Conservation (phyloP, 2,113 vertebrate genomes). For the Sinocyclocheilus anshuiensis region DNA sequence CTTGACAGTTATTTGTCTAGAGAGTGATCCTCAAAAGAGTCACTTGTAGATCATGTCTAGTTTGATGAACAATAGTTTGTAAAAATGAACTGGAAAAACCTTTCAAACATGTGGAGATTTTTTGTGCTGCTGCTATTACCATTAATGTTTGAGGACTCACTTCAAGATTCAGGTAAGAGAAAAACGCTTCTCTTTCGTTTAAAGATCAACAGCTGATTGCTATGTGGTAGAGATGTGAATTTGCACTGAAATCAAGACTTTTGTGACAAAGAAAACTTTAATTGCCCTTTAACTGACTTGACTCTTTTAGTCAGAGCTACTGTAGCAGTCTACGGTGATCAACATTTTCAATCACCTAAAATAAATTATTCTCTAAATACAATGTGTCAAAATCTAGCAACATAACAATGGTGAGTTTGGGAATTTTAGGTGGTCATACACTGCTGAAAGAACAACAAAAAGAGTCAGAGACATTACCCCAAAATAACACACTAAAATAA, state of each 20-base stretch:
- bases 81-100: background rate
- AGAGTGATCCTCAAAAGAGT: background rate
- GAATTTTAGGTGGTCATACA: background rate
- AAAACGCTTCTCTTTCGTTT: background rate
- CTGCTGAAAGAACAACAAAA: background rate
- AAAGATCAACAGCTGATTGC: background rate
- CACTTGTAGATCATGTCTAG: background rate
- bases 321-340: too few species aligned
- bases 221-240: background rate
- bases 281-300: background rate
- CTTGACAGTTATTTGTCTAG: background rate
- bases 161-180: slow-evolving; percentile 66
- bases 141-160: slow-evolving; percentile 59
- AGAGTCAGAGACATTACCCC: background rate
- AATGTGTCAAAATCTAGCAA: background rate
- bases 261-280: background rate
- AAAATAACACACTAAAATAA: background rate
- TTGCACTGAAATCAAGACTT: background rate
- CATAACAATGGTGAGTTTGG: background rate
- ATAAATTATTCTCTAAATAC: background rate
- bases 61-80: background rate
- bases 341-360: background rate
- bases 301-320: background rate
- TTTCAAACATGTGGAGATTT: slow-evolving; percentile 38
- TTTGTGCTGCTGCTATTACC: slow-evolving; percentile 49